A percentile compares a stretch with the other conserved stretches of the same genome.
phyloP scores from a whole-genome alignment of 2,113 vertebrate genomes.

The Dasyornis broadbenti region DNA sequence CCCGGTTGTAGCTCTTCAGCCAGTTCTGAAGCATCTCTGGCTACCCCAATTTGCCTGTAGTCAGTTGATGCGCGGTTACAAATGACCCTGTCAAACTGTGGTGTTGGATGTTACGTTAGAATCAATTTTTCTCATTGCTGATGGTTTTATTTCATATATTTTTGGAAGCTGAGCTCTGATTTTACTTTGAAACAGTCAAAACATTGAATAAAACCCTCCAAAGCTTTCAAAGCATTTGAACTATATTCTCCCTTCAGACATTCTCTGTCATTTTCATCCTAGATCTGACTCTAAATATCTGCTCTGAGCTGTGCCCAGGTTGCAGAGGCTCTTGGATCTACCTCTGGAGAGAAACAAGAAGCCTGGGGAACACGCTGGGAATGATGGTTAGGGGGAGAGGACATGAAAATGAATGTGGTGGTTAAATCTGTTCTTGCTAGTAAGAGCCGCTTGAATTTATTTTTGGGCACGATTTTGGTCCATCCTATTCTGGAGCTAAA shows the following conservation, averaged over 20 bases:
- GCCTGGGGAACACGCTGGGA: not conserved
- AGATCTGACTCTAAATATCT: not conserved
- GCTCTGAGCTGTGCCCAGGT: not conserved
- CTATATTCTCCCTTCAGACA: accelerated
- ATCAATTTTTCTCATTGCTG: not conserved
- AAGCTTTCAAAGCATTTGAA: not conserved
- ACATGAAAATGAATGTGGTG: not conserved
- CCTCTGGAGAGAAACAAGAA: not conserved
- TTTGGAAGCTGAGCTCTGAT: not conserved
- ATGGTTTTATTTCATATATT: not conserved
- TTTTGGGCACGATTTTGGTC: not conserved
- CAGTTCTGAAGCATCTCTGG: not conserved
- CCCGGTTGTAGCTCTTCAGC: not conserved
- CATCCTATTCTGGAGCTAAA: not conserved
- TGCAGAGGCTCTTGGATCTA: not conserved
- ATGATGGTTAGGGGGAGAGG: not conserved
- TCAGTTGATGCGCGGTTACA: not conserved
- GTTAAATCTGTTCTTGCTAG: not conserved
- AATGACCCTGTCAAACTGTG: not conserved
- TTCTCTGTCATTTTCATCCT: not conserved
- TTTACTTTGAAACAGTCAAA: not conserved
- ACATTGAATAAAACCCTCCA: not conserved
- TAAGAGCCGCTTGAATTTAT: not conserved
- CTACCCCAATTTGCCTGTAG: not conserved
- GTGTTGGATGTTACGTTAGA: accelerated